phyloP scores from a whole-genome alignment of 2,888 invertebrate species.

The Odiellus spinosus region DNA sequence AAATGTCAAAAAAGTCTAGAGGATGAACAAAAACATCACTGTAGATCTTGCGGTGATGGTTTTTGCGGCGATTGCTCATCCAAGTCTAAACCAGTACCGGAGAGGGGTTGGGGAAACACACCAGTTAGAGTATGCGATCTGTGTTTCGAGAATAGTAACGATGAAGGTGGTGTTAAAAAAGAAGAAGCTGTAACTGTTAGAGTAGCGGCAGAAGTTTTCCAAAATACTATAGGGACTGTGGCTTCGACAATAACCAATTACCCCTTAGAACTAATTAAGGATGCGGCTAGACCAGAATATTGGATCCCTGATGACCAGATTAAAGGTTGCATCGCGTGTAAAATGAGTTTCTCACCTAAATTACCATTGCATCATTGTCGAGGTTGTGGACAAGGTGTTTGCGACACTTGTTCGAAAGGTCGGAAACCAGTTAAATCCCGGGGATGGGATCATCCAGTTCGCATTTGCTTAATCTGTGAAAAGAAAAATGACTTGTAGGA shows the following conservation, averaged over 20 bases:
- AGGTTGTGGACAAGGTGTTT: slow-evolving; percentile 53
- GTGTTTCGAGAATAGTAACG: slow-evolving; percentile 36
- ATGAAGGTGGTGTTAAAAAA: no score
- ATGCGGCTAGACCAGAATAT: slow-evolving; percentile 55
- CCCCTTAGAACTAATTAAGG: slow-evolving; percentile 46
- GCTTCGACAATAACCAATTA: slow-evolving; percentile 33
- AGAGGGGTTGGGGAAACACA: slow-evolving; percentile 47
- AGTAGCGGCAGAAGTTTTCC: slow-evolving; percentile 47
- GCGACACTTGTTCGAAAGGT: slow-evolving; percentile 36
- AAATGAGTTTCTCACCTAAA: slow-evolving; percentile 38
- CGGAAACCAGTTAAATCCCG: slow-evolving; percentile 31
- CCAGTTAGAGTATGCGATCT: slow-evolving; percentile 56
- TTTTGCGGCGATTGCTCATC: slow-evolving; percentile 57
- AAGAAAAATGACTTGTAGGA: slow-evolving; percentile 2
- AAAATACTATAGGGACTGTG: slow-evolving; percentile 51
- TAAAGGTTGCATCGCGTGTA: slow-evolving; percentile 47
- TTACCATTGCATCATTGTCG: slow-evolving; percentile 46
- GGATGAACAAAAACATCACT: slow-evolving; percentile 40
- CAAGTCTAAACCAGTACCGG: slow-evolving; percentile 48
- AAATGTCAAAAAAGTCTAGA: slow-evolving; percentile 18
- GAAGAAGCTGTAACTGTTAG: slow-evolving; percentile 23
- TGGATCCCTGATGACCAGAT: slow-evolving; percentile 63
- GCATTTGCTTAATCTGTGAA: slow-evolving; percentile 28
- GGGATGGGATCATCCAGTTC: slow-evolving; percentile 37
- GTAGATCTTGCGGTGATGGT: slow-evolving; percentile 42